Conservation (phyloP, 1,140 invertebrate genomes). For the Papilio glaucus region DNA sequence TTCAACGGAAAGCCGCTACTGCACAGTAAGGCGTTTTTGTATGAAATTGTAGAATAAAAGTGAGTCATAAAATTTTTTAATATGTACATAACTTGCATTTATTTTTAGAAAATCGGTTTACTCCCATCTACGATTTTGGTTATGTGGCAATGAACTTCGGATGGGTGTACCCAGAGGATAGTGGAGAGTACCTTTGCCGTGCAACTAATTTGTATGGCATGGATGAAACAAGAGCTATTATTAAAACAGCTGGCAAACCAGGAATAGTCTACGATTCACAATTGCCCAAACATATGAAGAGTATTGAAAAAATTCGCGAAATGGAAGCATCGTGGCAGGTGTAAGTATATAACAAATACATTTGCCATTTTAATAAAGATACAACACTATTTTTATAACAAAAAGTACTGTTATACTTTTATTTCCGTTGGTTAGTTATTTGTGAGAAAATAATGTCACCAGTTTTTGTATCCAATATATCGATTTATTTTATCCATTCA, state of each 20-base stretch:
- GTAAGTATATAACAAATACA: slow-evolving; percentile 84
- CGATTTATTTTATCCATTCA: no score
- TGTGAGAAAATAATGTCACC: no score
- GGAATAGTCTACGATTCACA: slow-evolving; percentile 97
- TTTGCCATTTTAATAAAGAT: background rate
- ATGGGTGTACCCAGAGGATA: slow-evolving; percentile 97
- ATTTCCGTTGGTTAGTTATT: no score
- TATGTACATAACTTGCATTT: background rate
- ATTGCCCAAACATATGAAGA: slow-evolving; percentile 96
- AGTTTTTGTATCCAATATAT: no score
- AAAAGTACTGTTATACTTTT: no score
- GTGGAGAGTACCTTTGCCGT: slow-evolving; percentile 94
- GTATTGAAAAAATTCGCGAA: slow-evolving; percentile 96
- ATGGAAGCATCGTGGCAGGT: slow-evolving; percentile 97
- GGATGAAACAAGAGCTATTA: slow-evolving; percentile 93
- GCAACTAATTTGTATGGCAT: slow-evolving; percentile 96
- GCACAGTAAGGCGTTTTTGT: slow-evolving; percentile 88
- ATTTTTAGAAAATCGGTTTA: slow-evolving; percentile 92
- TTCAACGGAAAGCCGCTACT: slow-evolving; percentile 95
- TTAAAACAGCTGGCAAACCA: slow-evolving; percentile 93
- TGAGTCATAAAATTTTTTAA: no score
- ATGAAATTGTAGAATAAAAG: background rate
- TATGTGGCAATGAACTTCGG: slow-evolving; percentile 98
- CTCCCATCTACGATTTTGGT: slow-evolving; percentile 97
- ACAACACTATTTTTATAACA: no score